phyloP scores from a whole-genome alignment of 2,113 vertebrate genomes.

The Pachyramphus minor region DNA sequence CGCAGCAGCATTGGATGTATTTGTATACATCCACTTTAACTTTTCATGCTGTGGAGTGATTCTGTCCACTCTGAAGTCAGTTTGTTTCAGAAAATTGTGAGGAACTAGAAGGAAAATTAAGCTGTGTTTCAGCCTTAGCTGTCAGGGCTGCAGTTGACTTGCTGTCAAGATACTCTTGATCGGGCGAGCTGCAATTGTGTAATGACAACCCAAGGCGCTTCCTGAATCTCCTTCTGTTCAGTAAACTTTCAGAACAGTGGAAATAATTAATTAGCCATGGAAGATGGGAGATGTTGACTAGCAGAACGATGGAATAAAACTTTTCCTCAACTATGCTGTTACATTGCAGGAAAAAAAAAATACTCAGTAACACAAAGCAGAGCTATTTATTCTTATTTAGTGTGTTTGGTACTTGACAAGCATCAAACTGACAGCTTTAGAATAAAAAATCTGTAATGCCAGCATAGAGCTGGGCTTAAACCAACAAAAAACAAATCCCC shows the following conservation, averaged over 20 bases:
- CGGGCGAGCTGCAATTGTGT: background rate
- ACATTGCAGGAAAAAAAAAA: background rate
- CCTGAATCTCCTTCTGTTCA: slow-evolving; percentile 17
- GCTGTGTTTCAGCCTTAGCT: background rate
- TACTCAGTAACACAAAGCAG: background rate
- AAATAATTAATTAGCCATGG: slow-evolving; percentile 33
- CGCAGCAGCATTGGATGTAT: background rate
- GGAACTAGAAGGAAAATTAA: background rate
- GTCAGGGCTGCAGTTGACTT: background rate
- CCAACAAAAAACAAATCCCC: background rate
- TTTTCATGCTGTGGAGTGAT: background rate
- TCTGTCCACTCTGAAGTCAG: background rate
- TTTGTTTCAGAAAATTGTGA: background rate
- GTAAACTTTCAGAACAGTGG: background rate
- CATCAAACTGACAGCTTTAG: slow-evolving; percentile 3
- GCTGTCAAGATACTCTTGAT: slow-evolving; percentile 2
- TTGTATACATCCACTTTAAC: background rate
- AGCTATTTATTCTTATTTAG: slow-evolving; percentile 46
- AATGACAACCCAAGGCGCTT: background rate
- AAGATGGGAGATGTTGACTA: background rate
- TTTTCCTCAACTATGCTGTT: background rate
- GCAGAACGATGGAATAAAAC: background rate
- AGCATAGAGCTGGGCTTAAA: slow-evolving; percentile 52
- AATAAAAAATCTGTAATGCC: background rate
- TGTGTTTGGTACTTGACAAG: slow-evolving; percentile 29